Conservation (phyloP, 2,797 vertebrate genomes). For the Clamator glandarius region DNA sequence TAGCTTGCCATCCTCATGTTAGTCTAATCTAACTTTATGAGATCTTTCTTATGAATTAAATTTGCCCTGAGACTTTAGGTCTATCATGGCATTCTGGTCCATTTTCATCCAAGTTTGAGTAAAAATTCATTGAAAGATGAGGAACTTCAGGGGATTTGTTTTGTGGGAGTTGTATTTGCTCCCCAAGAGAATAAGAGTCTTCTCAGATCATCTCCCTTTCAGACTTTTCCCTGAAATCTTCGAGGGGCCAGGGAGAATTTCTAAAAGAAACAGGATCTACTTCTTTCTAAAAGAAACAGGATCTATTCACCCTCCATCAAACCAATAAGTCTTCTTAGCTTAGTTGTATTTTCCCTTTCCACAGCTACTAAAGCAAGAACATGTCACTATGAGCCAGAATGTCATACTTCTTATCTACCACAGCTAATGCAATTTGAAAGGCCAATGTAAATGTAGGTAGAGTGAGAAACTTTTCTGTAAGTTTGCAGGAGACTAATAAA, state of each 20-base stretch:
- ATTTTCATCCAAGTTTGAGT: neutral
- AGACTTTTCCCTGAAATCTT: neutral
- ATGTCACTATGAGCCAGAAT: neutral
- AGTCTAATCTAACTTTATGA: neutral
- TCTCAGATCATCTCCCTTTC: neutral
- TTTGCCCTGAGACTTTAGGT: neutral
- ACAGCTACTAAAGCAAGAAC: neutral
- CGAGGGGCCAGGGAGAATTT: neutral
- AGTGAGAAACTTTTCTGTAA: neutral
- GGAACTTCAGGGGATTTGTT: neutral
- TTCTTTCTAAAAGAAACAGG: neutral
- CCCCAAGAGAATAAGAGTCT: neutral
- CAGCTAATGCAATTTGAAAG: constrained; percentile 34
- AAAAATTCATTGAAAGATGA: neutral
- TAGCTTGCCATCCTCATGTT: neutral
- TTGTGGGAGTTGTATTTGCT: neutral
- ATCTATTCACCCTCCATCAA: neutral
- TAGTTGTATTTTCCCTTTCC: neutral
- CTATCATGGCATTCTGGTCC: neutral
- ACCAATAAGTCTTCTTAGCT: neutral
- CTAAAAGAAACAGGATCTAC: neutral
- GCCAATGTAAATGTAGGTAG: neutral
- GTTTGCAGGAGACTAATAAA: constrained; percentile 10
- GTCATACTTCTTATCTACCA: neutral
- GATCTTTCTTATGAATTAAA: neutral